These are phyloP conservation scores for Leptodactylus fuscus DNA, from an alignment of 2,113 vertebrate species.

Conservation along the genomic window DNA sequence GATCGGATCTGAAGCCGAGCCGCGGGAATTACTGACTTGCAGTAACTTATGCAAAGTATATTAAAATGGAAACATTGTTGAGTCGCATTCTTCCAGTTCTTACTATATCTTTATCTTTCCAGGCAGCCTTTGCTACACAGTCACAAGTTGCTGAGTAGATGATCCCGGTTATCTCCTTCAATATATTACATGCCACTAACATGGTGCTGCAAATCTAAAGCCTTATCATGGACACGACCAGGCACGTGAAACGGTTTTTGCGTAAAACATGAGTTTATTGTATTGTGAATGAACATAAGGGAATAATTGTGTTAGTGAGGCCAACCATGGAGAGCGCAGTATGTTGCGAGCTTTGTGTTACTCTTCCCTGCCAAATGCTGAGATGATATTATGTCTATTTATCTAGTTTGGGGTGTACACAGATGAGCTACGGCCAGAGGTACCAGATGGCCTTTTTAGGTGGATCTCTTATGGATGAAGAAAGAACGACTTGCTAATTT, in stretches of 20 bases:
- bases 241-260: not conserved
- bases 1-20: not conserved
- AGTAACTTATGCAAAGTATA: slow-evolving; percentile 19
- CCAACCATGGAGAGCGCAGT: not conserved
- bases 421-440: slow-evolving; percentile 20
- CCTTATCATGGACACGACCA: not conserved
- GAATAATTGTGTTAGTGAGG: slow-evolving; percentile 18
- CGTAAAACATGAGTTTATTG: slow-evolving; percentile 6
- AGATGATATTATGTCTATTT: slow-evolving; percentile 38
- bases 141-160: slow-evolving; percentile 36
- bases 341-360: not conserved
- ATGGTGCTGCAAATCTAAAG: not conserved
- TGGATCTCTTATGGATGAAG: slow-evolving; percentile 11
- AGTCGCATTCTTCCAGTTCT: not conserved
- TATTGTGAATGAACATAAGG: slow-evolving; percentile 8
- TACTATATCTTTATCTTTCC: slow-evolving; percentile 27
- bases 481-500: slow-evolving; percentile 9
- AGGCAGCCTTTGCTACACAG: slow-evolving; percentile 11
- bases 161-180: slow-evolving; percentile 25
- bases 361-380: slow-evolving; percentile 1
- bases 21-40: not conserved
- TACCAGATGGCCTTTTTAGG: slow-evolving; percentile 25
- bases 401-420: slow-evolving; percentile 11
- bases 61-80: not conserved
- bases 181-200: slow-evolving; percentile 15